Base-by-base conservation (phyloP, 2,113 vertebrate species). In the Strix aluco region DNA sequence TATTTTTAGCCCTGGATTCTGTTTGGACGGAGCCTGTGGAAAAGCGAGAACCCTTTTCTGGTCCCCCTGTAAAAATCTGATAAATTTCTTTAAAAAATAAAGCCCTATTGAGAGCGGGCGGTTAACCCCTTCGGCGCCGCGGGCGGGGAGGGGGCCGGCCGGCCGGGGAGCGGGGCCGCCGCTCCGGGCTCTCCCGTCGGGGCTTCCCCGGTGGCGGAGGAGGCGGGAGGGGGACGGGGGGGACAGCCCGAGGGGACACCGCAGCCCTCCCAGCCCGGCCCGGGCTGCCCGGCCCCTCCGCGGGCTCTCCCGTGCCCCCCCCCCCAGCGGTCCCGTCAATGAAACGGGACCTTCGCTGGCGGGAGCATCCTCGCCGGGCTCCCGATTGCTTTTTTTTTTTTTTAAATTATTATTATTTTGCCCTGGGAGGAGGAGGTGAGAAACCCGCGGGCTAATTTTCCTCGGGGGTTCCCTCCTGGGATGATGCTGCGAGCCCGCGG, bases 1-100 rank as follows among this genome's bases (percentile, higher is more conserved):
- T 99, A 99, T 99, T 99, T 99, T 99, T 99, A 99, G 99, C 98
- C 97, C 96, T 95, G 97, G 91, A 94, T 98, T 98, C 98, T 98
- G 98, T 98, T 97, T 98, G 98, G 98, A 99, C 98, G 98, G 97
- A 94, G 97, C 97, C 95, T 94, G 96, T 98, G 98, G 98, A 98
- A 98, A 98, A 97, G 98, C 98, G 97, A 98, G 97, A 97, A 96
- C 97, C 97, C 98, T 98, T 98, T 98, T 98, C 86, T 98, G 98
- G 98, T 98, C 96, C 97, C 98, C 98, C 98, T 96, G 97, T 97
- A 97, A 98, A 98, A 98, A 98, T 98, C 98, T 98, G 98, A 99
- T 98, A 98, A 98, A 99, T 98, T 98, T 98, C 96, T 98, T 97
- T 97, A 95, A 98, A 98, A 98, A 98, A 98, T 98, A 99, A 98